Conservation (phyloP, 2,888 invertebrate genomes). For the Patella pellucida region DNA sequence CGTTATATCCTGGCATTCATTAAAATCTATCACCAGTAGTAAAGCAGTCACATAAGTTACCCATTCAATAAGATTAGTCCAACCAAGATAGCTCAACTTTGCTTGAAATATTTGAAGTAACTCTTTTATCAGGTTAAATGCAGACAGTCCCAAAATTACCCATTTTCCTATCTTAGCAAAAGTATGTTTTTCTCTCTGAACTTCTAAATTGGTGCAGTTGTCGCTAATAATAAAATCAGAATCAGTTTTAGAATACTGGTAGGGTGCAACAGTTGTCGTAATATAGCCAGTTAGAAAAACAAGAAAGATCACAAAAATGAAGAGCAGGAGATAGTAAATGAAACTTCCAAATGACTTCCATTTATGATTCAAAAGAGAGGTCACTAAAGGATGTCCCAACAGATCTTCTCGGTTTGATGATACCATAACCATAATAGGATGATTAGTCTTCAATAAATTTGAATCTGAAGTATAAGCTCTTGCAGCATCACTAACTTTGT, state of each 20-base stretch:
- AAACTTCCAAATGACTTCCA: slow-evolving; percentile 73
- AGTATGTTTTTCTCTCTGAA: slow-evolving; percentile 29
- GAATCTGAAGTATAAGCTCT: slow-evolving; percentile 67
- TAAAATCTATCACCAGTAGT: slow-evolving; percentile 72
- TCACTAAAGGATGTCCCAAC: slow-evolving; percentile 73
- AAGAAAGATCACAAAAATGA: slow-evolving; percentile 72
- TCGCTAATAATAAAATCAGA: not conserved
- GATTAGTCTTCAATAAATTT: slow-evolving; percentile 68
- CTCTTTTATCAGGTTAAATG: slow-evolving; percentile 71
- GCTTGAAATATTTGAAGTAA: slow-evolving; percentile 71
- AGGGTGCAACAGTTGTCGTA: slow-evolving; percentile 55
- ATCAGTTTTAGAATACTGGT: slow-evolving; percentile 6
- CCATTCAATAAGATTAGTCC: slow-evolving; percentile 73
- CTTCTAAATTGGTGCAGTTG: not conserved
- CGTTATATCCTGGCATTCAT: slow-evolving; percentile 66
- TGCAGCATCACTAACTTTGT: slow-evolving; percentile 56
- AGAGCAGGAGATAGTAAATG: slow-evolving; percentile 73
- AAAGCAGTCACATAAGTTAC: slow-evolving; percentile 72
- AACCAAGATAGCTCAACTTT: slow-evolving; percentile 71
- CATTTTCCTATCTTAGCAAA: slow-evolving; percentile 62
- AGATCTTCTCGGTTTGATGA: slow-evolving; percentile 70
- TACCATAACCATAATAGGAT: slow-evolving; percentile 71
- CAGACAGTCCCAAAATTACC: slow-evolving; percentile 69
- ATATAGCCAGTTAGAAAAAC: slow-evolving; percentile 72
- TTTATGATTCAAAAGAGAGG: slow-evolving; percentile 72